These are phyloP conservation scores for Setipinna tenuifilis DNA, from an alignment of 2,797 vertebrate genomes.

Conservation along the genomic window DNA sequence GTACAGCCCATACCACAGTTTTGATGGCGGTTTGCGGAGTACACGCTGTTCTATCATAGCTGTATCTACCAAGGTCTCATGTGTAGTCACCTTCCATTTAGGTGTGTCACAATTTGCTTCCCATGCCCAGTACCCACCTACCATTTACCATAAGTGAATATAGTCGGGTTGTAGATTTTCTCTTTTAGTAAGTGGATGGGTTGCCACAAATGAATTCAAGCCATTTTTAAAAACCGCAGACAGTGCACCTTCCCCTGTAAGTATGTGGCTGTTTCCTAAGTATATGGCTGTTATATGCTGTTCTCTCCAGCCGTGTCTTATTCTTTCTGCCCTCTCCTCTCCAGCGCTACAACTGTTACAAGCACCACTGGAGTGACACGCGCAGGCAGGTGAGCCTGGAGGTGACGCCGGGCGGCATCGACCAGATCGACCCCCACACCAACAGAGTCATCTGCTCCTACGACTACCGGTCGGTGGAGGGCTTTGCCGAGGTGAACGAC, in stretches of 20 bases:
- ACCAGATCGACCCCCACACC: slow-evolving; percentile 93
- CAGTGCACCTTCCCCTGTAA: no score
- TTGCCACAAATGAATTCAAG: no score
- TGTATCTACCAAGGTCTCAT: neutral
- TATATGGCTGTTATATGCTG: no score
- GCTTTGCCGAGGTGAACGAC: slow-evolving; percentile 91
- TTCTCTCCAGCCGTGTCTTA: no score
- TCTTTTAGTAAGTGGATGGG: no score
- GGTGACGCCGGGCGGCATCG: slow-evolving; percentile 96
- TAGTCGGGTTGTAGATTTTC: neutral
- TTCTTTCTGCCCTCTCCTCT: slow-evolving; percentile 7
- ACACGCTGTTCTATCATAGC: neutral
- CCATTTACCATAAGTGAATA: neutral
- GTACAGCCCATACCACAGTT: neutral
- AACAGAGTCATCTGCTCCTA: slow-evolving; percentile 95
- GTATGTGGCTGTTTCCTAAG: no score
- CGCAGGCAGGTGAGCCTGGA: slow-evolving; percentile 89
- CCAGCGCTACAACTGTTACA: slow-evolving; percentile 97
- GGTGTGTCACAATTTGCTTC: neutral
- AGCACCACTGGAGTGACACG: slow-evolving; percentile 96
- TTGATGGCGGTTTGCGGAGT: neutral
- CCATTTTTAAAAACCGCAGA: no score
- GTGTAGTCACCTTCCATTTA: neutral
- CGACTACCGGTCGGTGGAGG: slow-evolving; percentile 96
- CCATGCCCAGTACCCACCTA: neutral